Evolutionary conservation across 1,140 invertebrate genomes (phyloP).

Genomic region (Eufriesea mexicana): DNA sequence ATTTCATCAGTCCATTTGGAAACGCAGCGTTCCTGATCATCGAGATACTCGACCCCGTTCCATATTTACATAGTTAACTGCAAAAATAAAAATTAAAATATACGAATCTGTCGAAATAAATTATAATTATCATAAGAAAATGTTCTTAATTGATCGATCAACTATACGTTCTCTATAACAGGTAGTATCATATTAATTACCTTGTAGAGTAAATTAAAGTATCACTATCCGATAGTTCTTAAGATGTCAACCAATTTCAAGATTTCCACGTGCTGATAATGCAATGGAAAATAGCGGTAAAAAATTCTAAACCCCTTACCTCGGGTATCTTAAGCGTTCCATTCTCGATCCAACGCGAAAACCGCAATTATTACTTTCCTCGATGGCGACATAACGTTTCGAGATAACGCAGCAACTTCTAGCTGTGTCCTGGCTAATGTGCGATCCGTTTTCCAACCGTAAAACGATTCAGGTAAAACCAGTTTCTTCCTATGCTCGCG

Average conservation of each 20-base stretch:
- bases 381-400: neutral
- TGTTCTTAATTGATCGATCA: too few species aligned
- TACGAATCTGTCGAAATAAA: too few species aligned
- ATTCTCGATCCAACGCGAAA: neutral
- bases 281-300: neutral
- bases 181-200: neutral
- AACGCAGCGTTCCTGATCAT: neutral
- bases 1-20: neutral
- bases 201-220: neutral
- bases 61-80: neutral
- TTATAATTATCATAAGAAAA: too few species aligned
- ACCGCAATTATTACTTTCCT: constrained; percentile 13
- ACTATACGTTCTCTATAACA: neutral
- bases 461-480: constrained; percentile 26
- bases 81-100: neutral
- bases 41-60: neutral
- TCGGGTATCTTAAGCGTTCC: neutral
- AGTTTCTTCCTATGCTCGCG: constrained; percentile 1
- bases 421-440: neutral
- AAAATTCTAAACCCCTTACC: neutral
- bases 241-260: too few species aligned
- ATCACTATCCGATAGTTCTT: neutral
- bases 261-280: neutral
- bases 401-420: constrained; percentile 3
- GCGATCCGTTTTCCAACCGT: constrained; percentile 13